Percentiles rank a stretch among this genome's conserved stretches.
Conservation (phyloP, 2,888 invertebrate species). For the Geophilus truncorum region DNA sequence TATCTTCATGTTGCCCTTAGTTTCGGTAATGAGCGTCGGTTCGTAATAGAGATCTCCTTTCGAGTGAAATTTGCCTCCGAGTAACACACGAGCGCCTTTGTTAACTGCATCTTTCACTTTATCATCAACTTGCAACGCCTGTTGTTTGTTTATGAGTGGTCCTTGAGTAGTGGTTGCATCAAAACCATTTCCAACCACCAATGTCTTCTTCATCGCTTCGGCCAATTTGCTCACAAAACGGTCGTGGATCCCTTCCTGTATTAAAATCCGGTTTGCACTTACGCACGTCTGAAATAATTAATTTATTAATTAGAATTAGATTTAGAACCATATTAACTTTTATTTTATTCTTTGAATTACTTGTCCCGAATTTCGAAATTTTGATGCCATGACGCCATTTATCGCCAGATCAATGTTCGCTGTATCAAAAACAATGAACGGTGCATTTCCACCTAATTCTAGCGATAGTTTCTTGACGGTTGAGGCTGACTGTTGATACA, state of each 20-base stretch:
- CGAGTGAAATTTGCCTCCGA: conserved; percentile 66
- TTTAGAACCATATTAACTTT: no score
- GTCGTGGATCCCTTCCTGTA: conserved; percentile 73
- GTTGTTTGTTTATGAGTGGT: conserved; percentile 82
- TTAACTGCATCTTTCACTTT: conserved; percentile 79
- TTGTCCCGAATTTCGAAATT: conserved; percentile 92
- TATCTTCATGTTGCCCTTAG: conserved; percentile 73
- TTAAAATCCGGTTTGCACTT: conserved; percentile 82
- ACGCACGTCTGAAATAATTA: conserved; percentile 71
- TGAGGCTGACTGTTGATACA: conserved; percentile 73
- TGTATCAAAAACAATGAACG: conserved; percentile 90
- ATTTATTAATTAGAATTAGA: not conserved
- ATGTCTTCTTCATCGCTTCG: conserved; percentile 59
- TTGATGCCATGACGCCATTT: conserved; percentile 78
- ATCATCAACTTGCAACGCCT: conserved; percentile 70
- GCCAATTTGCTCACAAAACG: conserved; percentile 69
- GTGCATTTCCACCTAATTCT: conserved; percentile 97
- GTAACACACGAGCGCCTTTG: conserved; percentile 71
- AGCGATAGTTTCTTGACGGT: conserved; percentile 85
- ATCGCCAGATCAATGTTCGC: conserved; percentile 84
- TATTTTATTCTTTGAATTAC: conserved; percentile 43
- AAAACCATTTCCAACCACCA: conserved; percentile 76
- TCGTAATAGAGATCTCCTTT: conserved; percentile 77
- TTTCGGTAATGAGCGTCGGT: conserved; percentile 78
- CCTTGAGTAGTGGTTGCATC: conserved; percentile 71